A percentile compares a stretch with the other conserved stretches of the same genome.
Conservation (phyloP, 2,113 vertebrate genomes). For the Nothocercus julius region DNA sequence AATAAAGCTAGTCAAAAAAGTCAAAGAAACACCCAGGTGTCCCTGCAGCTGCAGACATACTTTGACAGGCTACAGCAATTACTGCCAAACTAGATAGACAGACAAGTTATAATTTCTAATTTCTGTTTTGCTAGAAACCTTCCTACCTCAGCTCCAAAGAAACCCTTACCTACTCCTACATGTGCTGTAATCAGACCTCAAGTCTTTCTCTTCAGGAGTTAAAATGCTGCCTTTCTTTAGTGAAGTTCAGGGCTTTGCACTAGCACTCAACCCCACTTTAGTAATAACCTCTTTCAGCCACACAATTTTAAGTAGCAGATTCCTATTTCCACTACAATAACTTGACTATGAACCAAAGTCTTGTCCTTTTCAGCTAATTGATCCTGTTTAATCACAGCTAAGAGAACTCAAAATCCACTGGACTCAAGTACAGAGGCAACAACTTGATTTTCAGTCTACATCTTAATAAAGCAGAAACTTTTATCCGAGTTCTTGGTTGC, state of each 20-base stretch:
- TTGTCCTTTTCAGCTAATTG: background rate
- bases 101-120: fast-evolving
- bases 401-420: fast-evolving
- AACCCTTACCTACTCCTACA: background rate
- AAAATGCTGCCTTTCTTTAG: no score
- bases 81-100: background rate
- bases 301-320: fast-evolving
- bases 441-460: fast-evolving
- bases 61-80: background rate
- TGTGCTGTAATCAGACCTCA: background rate
- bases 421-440: fast-evolving
- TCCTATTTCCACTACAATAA: background rate
- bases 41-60: fast-evolving
- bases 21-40: background rate
- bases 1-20: background rate
- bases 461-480: background rate
- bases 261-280: background rate
- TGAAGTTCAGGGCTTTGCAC: fast-evolving
- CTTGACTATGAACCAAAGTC: fast-evolving
- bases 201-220: background rate
- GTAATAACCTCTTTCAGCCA: background rate
- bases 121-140: background rate
- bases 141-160: background rate
- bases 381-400: background rate
- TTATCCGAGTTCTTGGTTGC: background rate